Conservation (phyloP, 2,888 invertebrate genomes). For the Caradrina clavipalpis region DNA sequence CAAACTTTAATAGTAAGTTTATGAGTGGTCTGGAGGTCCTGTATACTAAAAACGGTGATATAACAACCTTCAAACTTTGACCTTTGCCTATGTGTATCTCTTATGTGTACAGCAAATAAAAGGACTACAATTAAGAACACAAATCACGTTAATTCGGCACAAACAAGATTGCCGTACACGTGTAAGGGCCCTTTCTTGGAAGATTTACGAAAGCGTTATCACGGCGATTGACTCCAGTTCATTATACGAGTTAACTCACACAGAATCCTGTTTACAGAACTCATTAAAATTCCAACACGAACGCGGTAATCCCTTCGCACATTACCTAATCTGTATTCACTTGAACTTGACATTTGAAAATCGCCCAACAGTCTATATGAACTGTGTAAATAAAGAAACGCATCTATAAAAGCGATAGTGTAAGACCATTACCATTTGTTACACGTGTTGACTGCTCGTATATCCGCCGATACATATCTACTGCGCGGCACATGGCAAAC, state of each 20-base stretch:
- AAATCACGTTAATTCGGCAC: constrained; percentile 11
- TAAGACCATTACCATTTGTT: constrained; percentile 60
- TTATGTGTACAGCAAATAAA: neutral
- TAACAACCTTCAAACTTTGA: neutral
- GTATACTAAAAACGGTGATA: neutral
- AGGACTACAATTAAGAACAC: constrained; percentile 4
- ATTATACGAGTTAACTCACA: constrained; percentile 29
- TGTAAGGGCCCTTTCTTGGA: constrained; percentile 21
- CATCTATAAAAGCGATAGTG: constrained; percentile 51
- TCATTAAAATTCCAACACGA: constrained; percentile 52
- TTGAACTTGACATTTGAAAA: constrained; percentile 54
- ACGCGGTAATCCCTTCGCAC: constrained; percentile 27
- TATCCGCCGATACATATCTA: constrained; percentile 60
- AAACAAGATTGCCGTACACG: constrained; percentile 32
- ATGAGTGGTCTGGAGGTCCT: neutral
- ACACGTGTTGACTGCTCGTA: constrained; percentile 56
- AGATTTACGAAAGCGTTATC: constrained; percentile 49
- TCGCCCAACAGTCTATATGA: constrained; percentile 26
- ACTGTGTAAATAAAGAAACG: constrained; percentile 44
- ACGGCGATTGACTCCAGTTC: constrained; percentile 37
- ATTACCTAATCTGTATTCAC: constrained; percentile 34
- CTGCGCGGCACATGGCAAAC: constrained; percentile 48
- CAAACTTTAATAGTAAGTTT: neutral
- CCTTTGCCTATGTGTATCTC: neutral
- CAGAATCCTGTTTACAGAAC: constrained; percentile 29